Evolutionary conservation across 2,888 invertebrate genomes (phyloP).

Genomic region (Odontocerum albicorne): DNA sequence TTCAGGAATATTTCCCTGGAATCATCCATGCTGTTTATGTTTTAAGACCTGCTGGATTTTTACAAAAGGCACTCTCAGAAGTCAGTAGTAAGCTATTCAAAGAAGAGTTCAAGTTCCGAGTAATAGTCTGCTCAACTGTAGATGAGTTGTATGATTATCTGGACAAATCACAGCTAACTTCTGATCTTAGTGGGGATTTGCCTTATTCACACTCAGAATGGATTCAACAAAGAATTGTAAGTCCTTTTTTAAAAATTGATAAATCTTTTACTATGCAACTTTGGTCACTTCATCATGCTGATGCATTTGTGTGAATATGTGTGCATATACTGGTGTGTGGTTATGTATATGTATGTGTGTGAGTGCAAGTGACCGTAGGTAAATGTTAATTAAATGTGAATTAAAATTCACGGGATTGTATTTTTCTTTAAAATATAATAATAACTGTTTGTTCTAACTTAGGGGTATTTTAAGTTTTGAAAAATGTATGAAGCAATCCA

Average conservation of each 20-base stretch:
- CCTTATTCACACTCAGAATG: constrained; percentile 93
- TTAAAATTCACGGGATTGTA: too few relatives aligned
- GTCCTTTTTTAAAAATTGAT: constrained; percentile 41
- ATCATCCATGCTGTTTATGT: constrained; percentile 93
- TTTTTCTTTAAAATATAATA: too few relatives aligned
- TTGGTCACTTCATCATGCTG: too few relatives aligned
- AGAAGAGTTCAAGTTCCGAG: constrained; percentile 90
- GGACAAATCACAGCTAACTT: constrained; percentile 80
- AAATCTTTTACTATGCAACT: background rate
- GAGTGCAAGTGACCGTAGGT: too few relatives aligned
- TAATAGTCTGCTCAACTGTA: constrained; percentile 82
- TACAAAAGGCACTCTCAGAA: constrained; percentile 95
- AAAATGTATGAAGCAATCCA: too few relatives aligned
- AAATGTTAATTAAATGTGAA: too few relatives aligned
- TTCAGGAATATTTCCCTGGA: constrained; percentile 90
- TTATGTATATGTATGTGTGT: too few relatives aligned
- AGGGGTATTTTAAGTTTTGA: too few relatives aligned
- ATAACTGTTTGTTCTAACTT: too few relatives aligned
- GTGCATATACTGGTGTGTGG: too few relatives aligned
- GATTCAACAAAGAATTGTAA: constrained; percentile 95
- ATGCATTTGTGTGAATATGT: too few relatives aligned
- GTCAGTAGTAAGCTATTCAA: constrained; percentile 89
- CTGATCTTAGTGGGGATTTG: constrained; percentile 86
- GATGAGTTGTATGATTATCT: constrained; percentile 87
- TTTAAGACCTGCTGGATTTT: constrained; percentile 87